Conservation (phyloP, 2,113 vertebrate species). For the Phasianus colchicus region DNA sequence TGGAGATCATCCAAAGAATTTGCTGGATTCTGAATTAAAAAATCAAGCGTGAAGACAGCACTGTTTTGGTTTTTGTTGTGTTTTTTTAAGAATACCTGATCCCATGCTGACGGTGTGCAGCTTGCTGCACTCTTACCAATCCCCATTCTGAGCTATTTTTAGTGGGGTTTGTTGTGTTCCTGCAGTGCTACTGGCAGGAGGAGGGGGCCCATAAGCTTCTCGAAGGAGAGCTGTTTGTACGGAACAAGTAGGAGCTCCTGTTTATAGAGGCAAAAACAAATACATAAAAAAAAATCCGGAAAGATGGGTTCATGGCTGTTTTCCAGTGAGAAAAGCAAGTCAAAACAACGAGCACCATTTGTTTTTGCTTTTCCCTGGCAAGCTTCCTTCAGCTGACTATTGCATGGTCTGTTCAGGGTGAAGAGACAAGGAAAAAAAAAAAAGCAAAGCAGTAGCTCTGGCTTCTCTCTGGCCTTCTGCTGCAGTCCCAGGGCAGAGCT, state of each 20-base stretch:
- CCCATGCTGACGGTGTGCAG: fast-evolving
- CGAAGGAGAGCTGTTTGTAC: constrained; percentile 37
- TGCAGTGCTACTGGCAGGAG: neutral
- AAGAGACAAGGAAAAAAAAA: neutral
- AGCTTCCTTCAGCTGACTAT: constrained; percentile 19
- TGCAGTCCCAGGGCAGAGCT: neutral
- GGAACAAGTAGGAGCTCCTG: constrained; percentile 53
- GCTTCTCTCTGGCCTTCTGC: fast-evolving
- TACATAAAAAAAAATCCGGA: neutral
- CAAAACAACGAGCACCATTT: constrained; percentile 60
- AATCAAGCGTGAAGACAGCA: neutral
- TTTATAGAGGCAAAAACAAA: constrained; percentile 60
- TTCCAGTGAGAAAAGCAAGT: constrained; percentile 48
- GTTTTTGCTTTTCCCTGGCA: constrained; percentile 58
- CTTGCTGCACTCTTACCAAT: neutral
- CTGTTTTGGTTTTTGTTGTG: neutral
- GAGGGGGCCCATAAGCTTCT: neutral
- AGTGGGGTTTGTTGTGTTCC: neutral
- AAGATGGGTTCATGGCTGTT: constrained; percentile 41
- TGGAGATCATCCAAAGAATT: neutral
- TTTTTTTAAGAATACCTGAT: neutral
- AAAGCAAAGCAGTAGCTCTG: constrained; percentile 11
- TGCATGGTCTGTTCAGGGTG: constrained; percentile 3
- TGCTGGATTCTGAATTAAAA: neutral
- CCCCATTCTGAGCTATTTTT: neutral